Conservation (phyloP, 2,888 invertebrate species). For the Nephrotoma appendiculata region DNA sequence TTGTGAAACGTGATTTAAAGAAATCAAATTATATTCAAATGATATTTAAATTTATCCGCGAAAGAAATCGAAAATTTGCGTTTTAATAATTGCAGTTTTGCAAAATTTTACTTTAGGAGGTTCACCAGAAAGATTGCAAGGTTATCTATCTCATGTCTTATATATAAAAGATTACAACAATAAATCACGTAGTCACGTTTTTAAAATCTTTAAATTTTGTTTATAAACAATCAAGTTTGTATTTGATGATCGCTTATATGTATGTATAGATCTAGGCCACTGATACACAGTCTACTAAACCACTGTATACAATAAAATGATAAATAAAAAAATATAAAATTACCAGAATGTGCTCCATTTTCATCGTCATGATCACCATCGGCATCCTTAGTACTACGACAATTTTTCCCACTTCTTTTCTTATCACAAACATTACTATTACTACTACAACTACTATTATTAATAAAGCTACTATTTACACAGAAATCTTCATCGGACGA, state of each 20-base stretch:
- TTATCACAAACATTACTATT: slow-evolving; percentile 13
- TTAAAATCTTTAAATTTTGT: not conserved
- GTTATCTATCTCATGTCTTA: not conserved
- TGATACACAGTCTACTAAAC: not conserved
- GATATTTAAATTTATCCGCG: no score
- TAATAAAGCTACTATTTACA: not conserved
- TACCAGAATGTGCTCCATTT: slow-evolving; percentile 18
- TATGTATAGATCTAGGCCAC: not conserved
- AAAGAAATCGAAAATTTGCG: no score
- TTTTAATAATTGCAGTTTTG: no score
- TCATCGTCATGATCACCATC: slow-evolving; percentile 33
- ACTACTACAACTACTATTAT: slow-evolving; percentile 16
- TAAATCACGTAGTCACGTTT: not conserved
- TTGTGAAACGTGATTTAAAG: no score
- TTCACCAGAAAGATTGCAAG: not conserved
- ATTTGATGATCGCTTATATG: not conserved
- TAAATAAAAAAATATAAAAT: not conserved
- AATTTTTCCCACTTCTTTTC: slow-evolving; percentile 29
- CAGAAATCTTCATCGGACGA: not conserved
- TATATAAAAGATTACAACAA: not conserved
- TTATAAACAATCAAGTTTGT: not conserved
- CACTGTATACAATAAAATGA: not conserved
- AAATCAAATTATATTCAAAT: no score
- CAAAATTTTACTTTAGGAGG: not conserved
- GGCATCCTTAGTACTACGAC: slow-evolving; percentile 35